Base-by-base conservation (phyloP, 1,140 invertebrate genomes). In the Pomacea maculata region DNA sequence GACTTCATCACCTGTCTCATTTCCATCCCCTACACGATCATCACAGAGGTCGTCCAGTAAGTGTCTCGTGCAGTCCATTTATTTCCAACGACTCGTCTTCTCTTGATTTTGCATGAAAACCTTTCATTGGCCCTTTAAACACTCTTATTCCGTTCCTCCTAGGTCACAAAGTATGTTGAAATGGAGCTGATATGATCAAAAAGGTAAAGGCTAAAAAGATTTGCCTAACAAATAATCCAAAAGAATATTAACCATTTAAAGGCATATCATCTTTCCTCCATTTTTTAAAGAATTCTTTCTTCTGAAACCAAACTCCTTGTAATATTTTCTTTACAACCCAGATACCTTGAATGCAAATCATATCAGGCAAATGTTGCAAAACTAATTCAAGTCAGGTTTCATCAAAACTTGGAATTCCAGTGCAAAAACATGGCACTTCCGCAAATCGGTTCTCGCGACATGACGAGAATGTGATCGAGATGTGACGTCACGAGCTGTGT, bases 1-100 rank as follows among this genome's bases (percentile, higher is more conserved):
- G 88, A 89, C 65, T 84, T 87, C 34, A 45, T 85, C 15, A 86
- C 85, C 19, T 87, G 87, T 63, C 77, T 85, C n/a, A 74, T 88
- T 21, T 81, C 83, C 34, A 80, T 87, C 8, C 87, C 86, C 6
- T 85, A 75, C 76, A 87, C 87, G 1, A 82, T 87, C 45, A 78
- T 79, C 64, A 77, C 84, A n/a, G 86, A 87, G 79, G 78, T 71
- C 19, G 10, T 82, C 7, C 29, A 80, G 71, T 80, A 78, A 63
- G 54, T 72, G n/a, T 83, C 14, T 21, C 9, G 34, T 17, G n/a
- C 19, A 45, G 6, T 34, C 61, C 65, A 19, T 65, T 45, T 25
- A 74, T 34, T 77, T 21, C 64, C 14, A 74, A 21, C 71, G 34
- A 73, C 19, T 73, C 34, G 72, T 29, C 71, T 8, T 80, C 19